phyloP scores from a whole-genome alignment of 2,113 vertebrate species.

The Oryzias melastigma region DNA sequence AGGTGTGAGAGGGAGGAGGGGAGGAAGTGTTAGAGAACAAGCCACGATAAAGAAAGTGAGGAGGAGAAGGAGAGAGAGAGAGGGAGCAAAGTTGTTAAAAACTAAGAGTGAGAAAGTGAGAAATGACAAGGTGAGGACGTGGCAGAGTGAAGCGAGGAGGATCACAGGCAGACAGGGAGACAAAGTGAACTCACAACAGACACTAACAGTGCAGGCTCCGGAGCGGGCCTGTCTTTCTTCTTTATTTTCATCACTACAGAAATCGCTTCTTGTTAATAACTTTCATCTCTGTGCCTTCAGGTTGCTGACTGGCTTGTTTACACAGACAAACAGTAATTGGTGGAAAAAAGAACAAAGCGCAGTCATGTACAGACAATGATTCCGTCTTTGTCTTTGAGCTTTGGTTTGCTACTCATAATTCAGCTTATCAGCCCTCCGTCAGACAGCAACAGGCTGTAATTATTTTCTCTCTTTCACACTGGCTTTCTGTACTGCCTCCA shows the following conservation, averaged over 20 bases:
- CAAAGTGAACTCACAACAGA: slow-evolving; percentile 17
- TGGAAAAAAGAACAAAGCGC: slow-evolving; percentile 19
- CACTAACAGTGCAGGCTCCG: slow-evolving; percentile 6
- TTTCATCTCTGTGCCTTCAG: neutral
- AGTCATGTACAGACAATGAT: slow-evolving; percentile 9
- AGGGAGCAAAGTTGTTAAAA: slow-evolving; percentile 6
- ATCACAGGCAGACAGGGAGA: slow-evolving; percentile 20
- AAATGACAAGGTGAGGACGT: slow-evolving; percentile 16
- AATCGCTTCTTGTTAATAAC: neutral
- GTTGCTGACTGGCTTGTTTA: slow-evolving; percentile 14
- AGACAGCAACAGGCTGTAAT: neutral
- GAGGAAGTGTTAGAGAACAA: slow-evolving; percentile 13
- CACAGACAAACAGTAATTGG: slow-evolving; percentile 13
- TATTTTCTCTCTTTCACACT: no score
- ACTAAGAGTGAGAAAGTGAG: slow-evolving; percentile 14
- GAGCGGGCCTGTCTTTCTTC: slow-evolving; percentile 1
- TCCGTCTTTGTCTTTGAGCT: neutral
- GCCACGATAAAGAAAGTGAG: slow-evolving; percentile 18
- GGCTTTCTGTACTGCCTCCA: no score
- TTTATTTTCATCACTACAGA: slow-evolving; percentile 10
- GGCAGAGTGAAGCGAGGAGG: slow-evolving; percentile 18
- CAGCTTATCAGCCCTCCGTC: neutral
- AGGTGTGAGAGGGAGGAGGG: slow-evolving; percentile 23
- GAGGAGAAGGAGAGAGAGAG: neutral
- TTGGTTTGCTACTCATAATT: neutral